Evolutionary conservation across 2,888 invertebrate genomes (phyloP), one percentile per base, ranked within the genome.

Genomic region (Himalopsyche kuldschensis): DNA sequence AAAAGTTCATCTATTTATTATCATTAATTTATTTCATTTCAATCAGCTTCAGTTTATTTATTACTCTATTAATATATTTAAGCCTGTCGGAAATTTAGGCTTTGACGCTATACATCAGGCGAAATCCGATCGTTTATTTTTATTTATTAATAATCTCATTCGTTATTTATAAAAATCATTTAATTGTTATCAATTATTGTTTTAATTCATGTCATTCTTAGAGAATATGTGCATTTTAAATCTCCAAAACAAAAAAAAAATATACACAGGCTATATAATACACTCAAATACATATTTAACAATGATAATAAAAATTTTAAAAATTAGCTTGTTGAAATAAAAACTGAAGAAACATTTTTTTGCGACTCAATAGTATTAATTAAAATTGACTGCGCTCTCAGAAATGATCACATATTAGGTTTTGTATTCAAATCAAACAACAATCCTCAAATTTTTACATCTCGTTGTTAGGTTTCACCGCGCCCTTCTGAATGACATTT

Each of bases 371-470:
- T 69, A 69, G 69, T 69, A 69, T 30, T 69, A 69, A 69, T 30
- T 30, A 69, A 69, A 69, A 27, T 69, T 69, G 69, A 27, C 69
- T 69, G 24, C 24, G 55, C 15, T 69, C 69, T 30, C 4, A 10
- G 30, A 30, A 27, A 69, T 27, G 69, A 69, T 69, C 27, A 15
- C 30, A 11, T 69, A 69, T 27, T 11, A 27, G 11, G 69, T 69
- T 27, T 69, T 27, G 69, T 69, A 69, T 76, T 24, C 6, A 76
- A 76, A 76, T 24, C 35, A 32, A 76, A 76, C 32, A 32, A 10
- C 20, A 83, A 83, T 83, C 83, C 80, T 80, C 83, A 80, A 79
- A 20, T 63, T 77, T 75, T 48, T 47, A 69, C 83, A 83, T 80
- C 83, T 27, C 10, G 17, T 46, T 48, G 76, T 80, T 80, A 76